Conservation (phyloP, 2,888 invertebrate genomes). For the Nebria brevicollis region DNA sequence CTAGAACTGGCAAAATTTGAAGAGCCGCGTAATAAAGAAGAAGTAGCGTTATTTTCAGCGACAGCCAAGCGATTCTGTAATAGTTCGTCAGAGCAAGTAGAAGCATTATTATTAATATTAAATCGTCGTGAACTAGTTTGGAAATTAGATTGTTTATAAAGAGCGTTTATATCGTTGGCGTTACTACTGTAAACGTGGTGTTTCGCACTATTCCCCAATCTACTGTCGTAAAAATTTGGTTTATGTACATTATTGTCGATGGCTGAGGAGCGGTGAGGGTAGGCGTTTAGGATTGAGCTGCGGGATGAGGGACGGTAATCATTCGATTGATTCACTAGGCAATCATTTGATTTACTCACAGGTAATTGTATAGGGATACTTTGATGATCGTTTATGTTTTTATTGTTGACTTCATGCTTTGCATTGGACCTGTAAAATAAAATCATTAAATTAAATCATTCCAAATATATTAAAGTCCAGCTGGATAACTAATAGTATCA, state of each 20-base stretch:
- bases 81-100: slow-evolving; percentile 17
- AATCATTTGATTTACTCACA: slow-evolving; percentile 54
- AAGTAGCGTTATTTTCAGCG: slow-evolving; percentile 42
- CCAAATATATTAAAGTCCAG: neutral
- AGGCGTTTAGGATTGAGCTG: neutral
- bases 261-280: neutral
- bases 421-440: slow-evolving; percentile 66
- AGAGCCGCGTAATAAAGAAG: slow-evolving; percentile 27
- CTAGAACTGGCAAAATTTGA: slow-evolving; percentile 23
- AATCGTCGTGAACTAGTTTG: neutral
- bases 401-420: slow-evolving; percentile 57
- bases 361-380: slow-evolving; percentile 48
- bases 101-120: slow-evolving; percentile 26
- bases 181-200: slow-evolving; percentile 18
- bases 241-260: slow-evolving; percentile 52
- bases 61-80: slow-evolving; percentile 15
- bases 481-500: neutral
- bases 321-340: slow-evolving; percentile 53
- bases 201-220: slow-evolving; percentile 53
- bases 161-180: slow-evolving; percentile 2
- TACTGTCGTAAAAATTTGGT: slow-evolving; percentile 51
- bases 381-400: slow-evolving; percentile 49
- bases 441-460: neutral
- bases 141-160: neutral
- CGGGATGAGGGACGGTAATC: slow-evolving; percentile 51